Base-by-base conservation (phyloP, 2,113 vertebrate species). In the Spermophilus dauricus region DNA sequence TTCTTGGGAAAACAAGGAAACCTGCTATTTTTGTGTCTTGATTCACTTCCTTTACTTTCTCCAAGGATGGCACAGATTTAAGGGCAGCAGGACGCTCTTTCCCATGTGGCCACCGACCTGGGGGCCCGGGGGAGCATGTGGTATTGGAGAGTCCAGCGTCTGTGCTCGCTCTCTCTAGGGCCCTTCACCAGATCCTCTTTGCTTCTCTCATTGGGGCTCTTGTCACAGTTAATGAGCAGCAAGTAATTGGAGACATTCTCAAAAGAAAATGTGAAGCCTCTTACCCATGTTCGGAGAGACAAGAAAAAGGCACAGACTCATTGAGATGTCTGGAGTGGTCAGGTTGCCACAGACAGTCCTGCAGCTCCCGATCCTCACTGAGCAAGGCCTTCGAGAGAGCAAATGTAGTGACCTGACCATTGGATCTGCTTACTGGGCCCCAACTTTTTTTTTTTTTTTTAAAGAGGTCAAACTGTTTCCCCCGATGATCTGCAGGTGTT, bases 121-220 rank as follows among this genome's bases (percentile, higher is more conserved):
- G 30, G 20, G 78, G 5, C 34, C 61, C 1, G 1, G 14, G 5
- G 12, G 0, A 51, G 37, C 2, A 0, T 0, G 4, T 0, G 8
- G 26, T 11, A 12, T 2, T 24, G 1, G 8, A 42, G 11, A n/a
- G 4, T 13, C 12, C 39, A 11, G 30, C 0, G 4, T 28, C 16
- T n/a, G 32, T 3, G 1, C 30, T 11, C 5, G 7, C 8, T 3
- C n/a, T 76, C 67, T 69, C 48, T 42, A 30, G 1, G 12, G 1
- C 22, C 70, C 18, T 48, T 37, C 12, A 9, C 39, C 51, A 22
- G 16, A n/a, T 28, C 12, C 73, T 22, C 48, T 92, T 73, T 80
- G 39, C 48, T 51, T 86, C 72, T 61, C 53, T 32, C 67, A 26
- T 48, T 24, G 67, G 73, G 73, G 63, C 24, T 42, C 53, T 84